phyloP scores from a whole-genome alignment of 1,140 invertebrate genomes.

The Sminthurinus signatus region DNA sequence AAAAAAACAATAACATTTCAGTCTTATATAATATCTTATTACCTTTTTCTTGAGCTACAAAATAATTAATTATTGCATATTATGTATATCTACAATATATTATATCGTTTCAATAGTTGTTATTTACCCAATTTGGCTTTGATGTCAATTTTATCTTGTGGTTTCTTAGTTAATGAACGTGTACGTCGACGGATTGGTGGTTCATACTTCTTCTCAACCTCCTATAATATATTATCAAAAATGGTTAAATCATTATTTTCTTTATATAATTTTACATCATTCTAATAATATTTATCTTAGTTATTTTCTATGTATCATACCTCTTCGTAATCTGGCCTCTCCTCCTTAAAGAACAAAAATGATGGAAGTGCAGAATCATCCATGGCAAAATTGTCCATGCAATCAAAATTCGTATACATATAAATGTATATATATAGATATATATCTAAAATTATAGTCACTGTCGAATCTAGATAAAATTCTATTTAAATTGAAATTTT shows the following conservation, averaged over 20 bases:
- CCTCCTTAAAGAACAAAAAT: slow-evolving; percentile 20
- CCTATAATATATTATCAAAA: slow-evolving; percentile 47
- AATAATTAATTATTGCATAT: too few relatives aligned
- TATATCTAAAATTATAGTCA: too few relatives aligned
- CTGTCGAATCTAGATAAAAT: too few relatives aligned
- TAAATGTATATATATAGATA: too few relatives aligned
- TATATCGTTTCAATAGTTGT: slow-evolving; percentile 3
- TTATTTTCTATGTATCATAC: slow-evolving; percentile 14
- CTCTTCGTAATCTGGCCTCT: slow-evolving; percentile 31
- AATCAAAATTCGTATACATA: too few relatives aligned
- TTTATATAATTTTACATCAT: background rate
- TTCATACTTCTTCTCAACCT: slow-evolving; percentile 60
- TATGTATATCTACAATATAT: too few relatives aligned
- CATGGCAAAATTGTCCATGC: too few relatives aligned
- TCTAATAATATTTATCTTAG: background rate
- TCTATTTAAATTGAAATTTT: too few relatives aligned
- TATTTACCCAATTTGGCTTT: slow-evolving; percentile 79
- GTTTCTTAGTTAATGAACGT: slow-evolving; percentile 63
- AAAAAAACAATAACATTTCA: background rate
- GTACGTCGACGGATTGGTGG: slow-evolving; percentile 78
- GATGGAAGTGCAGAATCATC: too few relatives aligned
- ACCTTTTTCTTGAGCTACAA: too few relatives aligned
- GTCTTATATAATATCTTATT: background rate
- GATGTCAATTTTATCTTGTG: slow-evolving; percentile 81
- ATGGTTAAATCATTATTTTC: too few relatives aligned